Conservation (phyloP, 2,113 vertebrate species). For the Glareola pratincola region DNA sequence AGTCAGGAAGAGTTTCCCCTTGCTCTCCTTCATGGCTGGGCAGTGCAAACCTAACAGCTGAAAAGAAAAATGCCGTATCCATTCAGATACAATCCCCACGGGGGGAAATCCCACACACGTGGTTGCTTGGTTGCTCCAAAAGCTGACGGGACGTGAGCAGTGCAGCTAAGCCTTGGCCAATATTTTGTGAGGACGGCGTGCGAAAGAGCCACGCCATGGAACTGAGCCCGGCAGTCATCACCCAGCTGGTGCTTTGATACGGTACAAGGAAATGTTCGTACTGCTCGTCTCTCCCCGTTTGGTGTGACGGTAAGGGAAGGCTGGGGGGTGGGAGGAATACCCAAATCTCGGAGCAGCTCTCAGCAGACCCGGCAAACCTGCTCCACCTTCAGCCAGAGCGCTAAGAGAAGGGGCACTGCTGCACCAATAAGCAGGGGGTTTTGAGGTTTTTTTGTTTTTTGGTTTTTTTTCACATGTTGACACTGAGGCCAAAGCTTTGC, state of each 20-base stretch:
- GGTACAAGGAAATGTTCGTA: neutral
- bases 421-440: neutral
- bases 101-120: accelerated
- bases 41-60: neutral
- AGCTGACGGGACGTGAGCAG: neutral
- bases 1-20: neutral
- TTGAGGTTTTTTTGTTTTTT: neutral
- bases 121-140: neutral
- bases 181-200: accelerated
- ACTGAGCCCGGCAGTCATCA: neutral
- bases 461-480: neutral
- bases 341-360: neutral
- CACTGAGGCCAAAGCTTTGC: neutral
- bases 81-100: neutral
- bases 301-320: accelerated
- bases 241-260: neutral
- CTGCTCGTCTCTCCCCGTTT: neutral
- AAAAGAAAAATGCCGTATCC: neutral
- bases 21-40: neutral
- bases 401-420: neutral
- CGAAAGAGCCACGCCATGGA: accelerated
- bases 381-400: neutral
- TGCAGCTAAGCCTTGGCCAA: neutral
- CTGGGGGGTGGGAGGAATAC: neutral
- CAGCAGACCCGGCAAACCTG: neutral